These are phyloP conservation scores for Probaryconus sp. DNA, from an alignment of 1,140 invertebrate genomes.

Conservation along the genomic window DNA sequence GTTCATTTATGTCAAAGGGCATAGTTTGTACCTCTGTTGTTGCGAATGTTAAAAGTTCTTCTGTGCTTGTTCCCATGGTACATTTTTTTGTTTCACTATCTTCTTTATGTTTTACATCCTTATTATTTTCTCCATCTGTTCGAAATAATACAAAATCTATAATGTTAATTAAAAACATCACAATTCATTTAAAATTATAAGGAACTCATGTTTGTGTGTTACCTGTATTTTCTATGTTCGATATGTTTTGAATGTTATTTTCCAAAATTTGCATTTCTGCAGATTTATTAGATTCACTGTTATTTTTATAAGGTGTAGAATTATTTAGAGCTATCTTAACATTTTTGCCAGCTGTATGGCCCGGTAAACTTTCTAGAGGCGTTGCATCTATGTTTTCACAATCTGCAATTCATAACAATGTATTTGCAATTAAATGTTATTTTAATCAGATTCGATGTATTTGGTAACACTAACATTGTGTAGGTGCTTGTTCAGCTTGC, in stretches of 20 bases:
- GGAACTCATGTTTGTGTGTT: neutral
- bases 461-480: constrained; percentile 55
- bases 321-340: too few relatives aligned
- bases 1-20: constrained; percentile 62
- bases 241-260: too few relatives aligned
- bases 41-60: constrained; percentile 67
- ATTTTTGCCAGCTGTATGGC: constrained; percentile 53
- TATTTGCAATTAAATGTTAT: constrained; percentile 3
- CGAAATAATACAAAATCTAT: constrained; percentile 10
- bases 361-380: constrained; percentile 72
- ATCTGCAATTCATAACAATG: constrained; percentile 32
- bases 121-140: constrained; percentile 9
- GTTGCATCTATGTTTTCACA: constrained; percentile 69
- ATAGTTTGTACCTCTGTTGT: constrained; percentile 73
- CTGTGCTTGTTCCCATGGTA: constrained; percentile 72
- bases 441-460: neutral
- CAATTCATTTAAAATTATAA: neutral
- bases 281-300: constrained; percentile 7
- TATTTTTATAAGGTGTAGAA: too few relatives aligned
- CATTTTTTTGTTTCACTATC: constrained; percentile 54
- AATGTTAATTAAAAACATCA: neutral
- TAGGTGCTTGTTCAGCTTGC: constrained; percentile 44
- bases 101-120: neutral
- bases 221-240: neutral
- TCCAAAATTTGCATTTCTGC: too few relatives aligned